These are phyloP conservation scores for Rhinogobio ventralis DNA, from an alignment of 2,797 vertebrate genomes.

Conservation along the genomic window DNA sequence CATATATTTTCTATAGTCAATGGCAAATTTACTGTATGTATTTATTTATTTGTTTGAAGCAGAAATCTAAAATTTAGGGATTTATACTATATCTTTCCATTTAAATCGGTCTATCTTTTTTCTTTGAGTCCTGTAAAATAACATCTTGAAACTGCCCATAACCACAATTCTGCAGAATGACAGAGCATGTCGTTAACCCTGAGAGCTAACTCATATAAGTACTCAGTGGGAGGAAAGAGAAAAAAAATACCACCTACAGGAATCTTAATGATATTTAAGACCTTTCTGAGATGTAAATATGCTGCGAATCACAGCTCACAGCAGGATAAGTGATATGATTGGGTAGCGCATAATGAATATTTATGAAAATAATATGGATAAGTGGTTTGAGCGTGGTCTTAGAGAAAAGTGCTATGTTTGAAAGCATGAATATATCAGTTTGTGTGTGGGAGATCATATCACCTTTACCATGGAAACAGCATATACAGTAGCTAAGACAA, in stretches of 20 bases:
- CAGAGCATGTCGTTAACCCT: not conserved
- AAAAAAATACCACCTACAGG: not conserved
- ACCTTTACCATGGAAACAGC: not conserved
- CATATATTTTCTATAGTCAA: not conserved
- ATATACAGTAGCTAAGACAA: not conserved
- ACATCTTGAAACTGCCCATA: constrained; percentile 4
- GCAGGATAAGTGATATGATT: constrained; percentile 5
- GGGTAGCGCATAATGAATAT: not conserved
- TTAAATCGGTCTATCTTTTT: constrained; percentile 19
- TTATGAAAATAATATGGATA: not conserved
- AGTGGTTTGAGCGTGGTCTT: not conserved
- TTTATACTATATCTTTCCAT: not conserved
- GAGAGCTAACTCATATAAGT: constrained; percentile 9
- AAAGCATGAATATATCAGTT: not conserved
- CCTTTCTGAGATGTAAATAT: constrained; percentile 10
- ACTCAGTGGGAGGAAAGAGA: not conserved
- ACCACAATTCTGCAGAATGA: not conserved
- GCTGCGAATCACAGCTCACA: not conserved
- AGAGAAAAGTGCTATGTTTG: not conserved
- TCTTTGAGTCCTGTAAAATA: constrained; percentile 14
- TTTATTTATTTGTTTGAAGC: not conserved
- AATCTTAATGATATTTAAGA: constrained; percentile 26
- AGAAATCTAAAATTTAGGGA: not conserved
- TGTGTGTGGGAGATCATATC: not conserved
- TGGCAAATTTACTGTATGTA: not conserved